Conservation (phyloP, 1,140 invertebrate genomes). For the Drosophila ohnishii region DNA sequence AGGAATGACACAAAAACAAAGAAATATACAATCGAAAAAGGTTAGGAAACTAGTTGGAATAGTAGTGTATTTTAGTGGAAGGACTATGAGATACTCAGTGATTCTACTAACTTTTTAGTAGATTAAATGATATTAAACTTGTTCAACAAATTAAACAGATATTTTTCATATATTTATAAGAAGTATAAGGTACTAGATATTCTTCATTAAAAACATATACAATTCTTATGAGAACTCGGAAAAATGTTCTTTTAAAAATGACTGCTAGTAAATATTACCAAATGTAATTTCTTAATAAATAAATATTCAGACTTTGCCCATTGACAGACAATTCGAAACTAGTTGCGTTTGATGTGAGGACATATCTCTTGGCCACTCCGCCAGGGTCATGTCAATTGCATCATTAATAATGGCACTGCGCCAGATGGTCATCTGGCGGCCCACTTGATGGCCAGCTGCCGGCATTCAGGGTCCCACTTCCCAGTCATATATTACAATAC, state of each 20-base stretch:
- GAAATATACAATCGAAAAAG: too few species aligned
- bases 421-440: slow-evolving; percentile 41
- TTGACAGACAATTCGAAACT: slow-evolving; percentile 29
- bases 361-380: slow-evolving; percentile 35
- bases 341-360: slow-evolving; percentile 27
- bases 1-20: too few species aligned
- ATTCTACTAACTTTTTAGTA: neutral
- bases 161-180: too few species aligned
- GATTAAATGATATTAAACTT: too few species aligned
- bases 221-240: too few species aligned
- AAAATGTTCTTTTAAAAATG: too few species aligned
- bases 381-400: slow-evolving; percentile 39
- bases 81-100: neutral
- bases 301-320: slow-evolving; percentile 4
- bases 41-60: too few species aligned
- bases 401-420: slow-evolving; percentile 50
- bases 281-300: slow-evolving; percentile 2
- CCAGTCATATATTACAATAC: slow-evolving; percentile 37
- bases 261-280: too few species aligned
- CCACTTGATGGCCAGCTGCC: slow-evolving; percentile 39
- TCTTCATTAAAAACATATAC: too few species aligned
- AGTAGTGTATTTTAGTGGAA: neutral
- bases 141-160: too few species aligned
- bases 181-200: too few species aligned
- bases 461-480: slow-evolving; percentile 5